Evolutionary conservation across 2,113 vertebrate genomes (phyloP).

Genomic region (Ancistrus triradiatus): DNA sequence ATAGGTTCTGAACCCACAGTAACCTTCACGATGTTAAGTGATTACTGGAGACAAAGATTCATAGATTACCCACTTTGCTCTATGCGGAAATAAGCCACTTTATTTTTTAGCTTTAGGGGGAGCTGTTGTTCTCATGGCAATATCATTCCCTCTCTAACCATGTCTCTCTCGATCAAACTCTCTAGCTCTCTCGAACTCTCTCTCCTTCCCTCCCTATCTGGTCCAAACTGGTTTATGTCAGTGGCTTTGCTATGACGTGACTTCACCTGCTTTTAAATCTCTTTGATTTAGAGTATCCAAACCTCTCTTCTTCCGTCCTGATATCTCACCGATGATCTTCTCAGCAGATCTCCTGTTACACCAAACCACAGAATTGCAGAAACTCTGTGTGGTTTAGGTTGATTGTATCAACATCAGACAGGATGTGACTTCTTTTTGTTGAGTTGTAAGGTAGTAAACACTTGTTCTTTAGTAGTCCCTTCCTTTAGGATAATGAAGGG

Average conservation of each 20-base stretch:
- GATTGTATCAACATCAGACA: not conserved
- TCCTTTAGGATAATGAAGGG: not conserved
- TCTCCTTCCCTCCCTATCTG: not conserved
- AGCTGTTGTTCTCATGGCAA: not conserved
- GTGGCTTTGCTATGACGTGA: not conserved
- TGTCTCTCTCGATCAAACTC: not conserved
- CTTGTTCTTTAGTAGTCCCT: not conserved
- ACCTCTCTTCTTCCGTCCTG: not conserved
- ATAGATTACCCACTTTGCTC: no score
- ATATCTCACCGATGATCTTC: not conserved
- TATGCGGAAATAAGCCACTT: not conserved
- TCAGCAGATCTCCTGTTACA: constrained; percentile 6
- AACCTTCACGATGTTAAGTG: no score
- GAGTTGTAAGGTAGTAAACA: not conserved
- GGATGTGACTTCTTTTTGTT: no score
- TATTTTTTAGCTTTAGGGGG: not conserved
- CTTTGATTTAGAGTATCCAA: constrained; percentile 1
- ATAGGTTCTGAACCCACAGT: no score
- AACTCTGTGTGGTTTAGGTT: not conserved
- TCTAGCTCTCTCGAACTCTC: not conserved
- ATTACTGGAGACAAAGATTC: no score
- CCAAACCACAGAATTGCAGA: not conserved
- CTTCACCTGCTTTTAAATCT: constrained; percentile 11
- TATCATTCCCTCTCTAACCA: not conserved
- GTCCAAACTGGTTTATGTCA: not conserved